Conservation (phyloP, 2,113 vertebrate genomes). For the Geococcyx californianus region DNA sequence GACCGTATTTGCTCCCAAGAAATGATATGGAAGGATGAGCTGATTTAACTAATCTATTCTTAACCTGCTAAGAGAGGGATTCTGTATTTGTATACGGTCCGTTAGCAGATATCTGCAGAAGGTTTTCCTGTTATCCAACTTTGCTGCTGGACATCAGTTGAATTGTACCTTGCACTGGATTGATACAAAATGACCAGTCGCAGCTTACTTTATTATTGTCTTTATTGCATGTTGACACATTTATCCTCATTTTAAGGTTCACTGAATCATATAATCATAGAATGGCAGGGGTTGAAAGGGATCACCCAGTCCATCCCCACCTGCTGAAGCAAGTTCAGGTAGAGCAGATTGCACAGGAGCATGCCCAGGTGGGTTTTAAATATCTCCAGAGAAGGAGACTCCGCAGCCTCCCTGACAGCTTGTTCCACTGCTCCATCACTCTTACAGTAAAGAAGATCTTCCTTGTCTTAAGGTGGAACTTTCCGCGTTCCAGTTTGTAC, state of each 20-base stretch:
- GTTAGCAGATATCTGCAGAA: not conserved
- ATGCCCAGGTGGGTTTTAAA: too few relatives aligned
- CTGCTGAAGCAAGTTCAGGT: too few relatives aligned
- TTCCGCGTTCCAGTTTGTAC: too few relatives aligned
- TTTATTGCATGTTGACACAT: not conserved
- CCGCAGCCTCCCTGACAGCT: too few relatives aligned
- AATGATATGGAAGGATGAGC: not conserved
- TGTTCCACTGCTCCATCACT: too few relatives aligned
- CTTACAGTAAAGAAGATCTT: too few relatives aligned
- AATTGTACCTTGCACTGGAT: not conserved
- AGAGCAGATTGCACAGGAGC: too few relatives aligned
- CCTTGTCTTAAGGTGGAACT: too few relatives aligned
- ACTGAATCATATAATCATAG: too few relatives aligned
- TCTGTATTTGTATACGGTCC: not conserved
- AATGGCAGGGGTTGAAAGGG: too few relatives aligned
- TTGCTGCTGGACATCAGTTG: not conserved
- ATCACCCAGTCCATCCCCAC: too few relatives aligned
- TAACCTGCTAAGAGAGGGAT: not conserved
- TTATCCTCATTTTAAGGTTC: not conserved
- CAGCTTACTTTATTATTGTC: not conserved
- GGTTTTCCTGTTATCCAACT: not conserved
- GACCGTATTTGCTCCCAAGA: not conserved
- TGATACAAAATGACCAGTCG: not conserved
- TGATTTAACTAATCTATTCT: not conserved
- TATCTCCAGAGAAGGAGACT: too few relatives aligned